Evolutionary conservation across 2,888 invertebrate species (phyloP), one percentile per base, ranked within the genome.

Genomic region (Andrena trimmerana): DNA sequence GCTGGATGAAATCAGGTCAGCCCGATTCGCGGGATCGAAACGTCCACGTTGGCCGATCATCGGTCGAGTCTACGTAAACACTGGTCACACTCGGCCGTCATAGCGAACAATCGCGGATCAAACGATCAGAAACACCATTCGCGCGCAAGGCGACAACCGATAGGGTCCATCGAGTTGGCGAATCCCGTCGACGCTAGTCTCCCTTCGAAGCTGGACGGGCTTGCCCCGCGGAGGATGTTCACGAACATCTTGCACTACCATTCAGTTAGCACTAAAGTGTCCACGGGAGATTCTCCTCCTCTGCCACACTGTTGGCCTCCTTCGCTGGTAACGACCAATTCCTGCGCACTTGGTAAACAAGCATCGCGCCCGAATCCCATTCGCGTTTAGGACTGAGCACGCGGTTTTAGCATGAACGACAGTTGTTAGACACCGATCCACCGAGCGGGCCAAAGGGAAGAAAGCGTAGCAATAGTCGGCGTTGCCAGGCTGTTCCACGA

Each of bases 1-100:
- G 62, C 27, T 62, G 78, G 66, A 80, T 60, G 76, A 31, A 88
- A 86, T 84, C 86, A 89, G 86, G 89, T 83, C 88, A 83, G 65
- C 77, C 50, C 59, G 76, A 77, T 81, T 80, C 54, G 65, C 71
- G 77, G 24, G 24, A 89, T 81, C 80, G 59, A 62, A 80, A 62
- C 67, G 63, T 78, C 27, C 73, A 72, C 79, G 78, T 62, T 65
- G 60, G 27, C 24, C 65, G 74, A 85, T 75, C 65, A 65, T 69
- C 75, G 70, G 67, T 63, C 67, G 65, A 65, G 75, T 68, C 68
- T 63, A 74, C 57, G 68, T 75, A 83, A 84, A 79, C 79, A 84
- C 74, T 70, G 68, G 8, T 33, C 8, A 36, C 68, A 59, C 36
- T 57, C n/a, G 80, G 16, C 36, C 20, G 50, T 54, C 68, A 80